These are phyloP conservation scores for Polypterus bichir DNA, from an alignment of 2,113 vertebrate species.

Conservation along the genomic window DNA sequence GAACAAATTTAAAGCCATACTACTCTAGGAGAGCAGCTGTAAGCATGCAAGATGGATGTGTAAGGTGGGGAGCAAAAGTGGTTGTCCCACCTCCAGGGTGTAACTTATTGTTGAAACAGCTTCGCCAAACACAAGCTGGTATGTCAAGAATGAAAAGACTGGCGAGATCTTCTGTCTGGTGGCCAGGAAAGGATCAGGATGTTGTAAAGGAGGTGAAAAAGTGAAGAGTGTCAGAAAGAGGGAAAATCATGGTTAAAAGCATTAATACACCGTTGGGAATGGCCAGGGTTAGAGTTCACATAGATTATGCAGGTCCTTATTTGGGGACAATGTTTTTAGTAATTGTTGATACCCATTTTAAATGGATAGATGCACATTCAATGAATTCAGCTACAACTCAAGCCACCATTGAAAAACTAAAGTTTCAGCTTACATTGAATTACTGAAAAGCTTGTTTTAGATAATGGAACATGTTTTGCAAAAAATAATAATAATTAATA, in stretches of 20 bases:
- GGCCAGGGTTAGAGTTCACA: background rate
- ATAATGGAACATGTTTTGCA: too few relatives aligned
- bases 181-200: constrained; percentile 6
- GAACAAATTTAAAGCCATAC: too few relatives aligned
- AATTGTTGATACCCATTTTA: constrained; percentile 4
- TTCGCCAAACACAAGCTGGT: constrained; percentile 1
- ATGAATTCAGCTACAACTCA: background rate
- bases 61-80: background rate
- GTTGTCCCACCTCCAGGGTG: background rate
- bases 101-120: background rate
- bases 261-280: constrained; percentile 4
- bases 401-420: background rate
- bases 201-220: background rate
- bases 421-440: too few relatives aligned
- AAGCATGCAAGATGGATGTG: background rate
- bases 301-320: constrained; percentile 4
- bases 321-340: constrained; percentile 1
- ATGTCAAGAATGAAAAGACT: constrained; percentile 5
- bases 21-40: background rate
- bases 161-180: constrained; percentile 3
- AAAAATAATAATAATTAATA: too few relatives aligned
- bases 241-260: background rate
- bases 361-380: background rate
- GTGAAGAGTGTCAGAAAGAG: background rate
- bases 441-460: too few relatives aligned